Percentiles rank a stretch among this genome's conserved stretches.
phyloP scores from a whole-genome alignment of 1,140 invertebrate species.

The Ostrea edulis region DNA sequence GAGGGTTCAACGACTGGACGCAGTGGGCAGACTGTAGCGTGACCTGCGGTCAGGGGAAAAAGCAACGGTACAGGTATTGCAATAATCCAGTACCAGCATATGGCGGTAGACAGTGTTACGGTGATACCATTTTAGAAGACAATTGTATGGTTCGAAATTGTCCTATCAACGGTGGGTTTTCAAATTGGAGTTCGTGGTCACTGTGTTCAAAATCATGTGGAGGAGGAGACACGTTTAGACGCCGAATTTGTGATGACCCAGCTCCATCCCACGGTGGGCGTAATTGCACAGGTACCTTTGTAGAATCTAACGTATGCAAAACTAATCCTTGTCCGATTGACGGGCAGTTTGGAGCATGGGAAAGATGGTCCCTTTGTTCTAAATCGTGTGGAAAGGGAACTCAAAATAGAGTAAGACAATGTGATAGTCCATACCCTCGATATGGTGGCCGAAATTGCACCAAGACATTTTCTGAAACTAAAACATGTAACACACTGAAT shows the following conservation, averaged over 20 bases:
- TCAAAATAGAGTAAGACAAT: conserved; percentile 54
- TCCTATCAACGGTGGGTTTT: neutral
- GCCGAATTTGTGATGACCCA: neutral
- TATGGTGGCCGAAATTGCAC: conserved; percentile 62
- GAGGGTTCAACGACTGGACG: conserved; percentile 7
- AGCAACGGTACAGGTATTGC: neutral
- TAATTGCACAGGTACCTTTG: neutral
- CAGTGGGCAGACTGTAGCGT: conserved; percentile 11
- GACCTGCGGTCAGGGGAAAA: neutral
- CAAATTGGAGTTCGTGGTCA: neutral
- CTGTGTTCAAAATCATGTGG: neutral
- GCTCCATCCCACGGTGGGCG: neutral
- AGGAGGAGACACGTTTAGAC: neutral
- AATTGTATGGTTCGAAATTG: conserved; percentile 7
- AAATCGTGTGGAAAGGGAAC: conserved; percentile 62
- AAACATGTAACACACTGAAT: neutral
- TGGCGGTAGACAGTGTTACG: conserved; percentile 4
- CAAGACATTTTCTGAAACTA: conserved; percentile 40
- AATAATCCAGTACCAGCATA: conserved; percentile 7
- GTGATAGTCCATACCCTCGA: conserved; percentile 59
- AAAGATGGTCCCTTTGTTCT: conserved; percentile 60
- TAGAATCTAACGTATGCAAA: neutral
- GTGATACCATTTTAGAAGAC: neutral
- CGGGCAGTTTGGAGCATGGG: conserved; percentile 66
- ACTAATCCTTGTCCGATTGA: conserved; percentile 52